phyloP scores from a whole-genome alignment of 2,888 invertebrate species.

The Drosophila austrosaltans region DNA sequence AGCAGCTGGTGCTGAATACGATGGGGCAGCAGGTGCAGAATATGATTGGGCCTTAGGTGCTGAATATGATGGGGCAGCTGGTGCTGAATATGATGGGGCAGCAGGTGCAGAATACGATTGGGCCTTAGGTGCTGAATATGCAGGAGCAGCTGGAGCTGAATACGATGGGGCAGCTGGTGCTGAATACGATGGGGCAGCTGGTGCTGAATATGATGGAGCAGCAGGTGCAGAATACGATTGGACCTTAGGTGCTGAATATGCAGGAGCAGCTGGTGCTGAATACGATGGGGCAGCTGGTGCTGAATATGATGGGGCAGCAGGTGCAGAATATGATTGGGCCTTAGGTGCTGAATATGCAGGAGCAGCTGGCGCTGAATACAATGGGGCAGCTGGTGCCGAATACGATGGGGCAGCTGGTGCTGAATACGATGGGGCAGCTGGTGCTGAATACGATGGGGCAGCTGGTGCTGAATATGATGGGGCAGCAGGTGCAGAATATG shows the following conservation, averaged over 20 bases:
- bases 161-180: conserved; percentile 22
- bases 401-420: conserved; percentile 7
- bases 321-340: conserved; percentile 7
- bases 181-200: conserved; percentile 30
- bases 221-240: not conserved
- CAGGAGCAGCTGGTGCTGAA: conserved; percentile 22
- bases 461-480: conserved; percentile 27
- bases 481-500: conserved; percentile 35
- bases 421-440: conserved; percentile 29
- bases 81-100: conserved; percentile 26
- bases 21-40: conserved; percentile 51
- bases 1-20: conserved; percentile 43
- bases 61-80: conserved; percentile 21
- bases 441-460: conserved; percentile 1
- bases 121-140: conserved; percentile 26
- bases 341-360: conserved; percentile 10
- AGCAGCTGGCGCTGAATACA: conserved; percentile 35
- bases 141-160: conserved; percentile 34
- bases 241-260: conserved; percentile 22
- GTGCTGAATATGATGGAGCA: conserved; percentile 29
- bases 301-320: conserved; percentile 21
- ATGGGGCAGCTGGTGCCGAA: conserved; percentile 9
- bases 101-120: not conserved
- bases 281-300: conserved; percentile 28
- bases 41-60: conserved; percentile 52